These are phyloP conservation scores for Lepus oiostolus DNA, from an alignment of 2,797 vertebrate genomes.

Conservation along the genomic window DNA sequence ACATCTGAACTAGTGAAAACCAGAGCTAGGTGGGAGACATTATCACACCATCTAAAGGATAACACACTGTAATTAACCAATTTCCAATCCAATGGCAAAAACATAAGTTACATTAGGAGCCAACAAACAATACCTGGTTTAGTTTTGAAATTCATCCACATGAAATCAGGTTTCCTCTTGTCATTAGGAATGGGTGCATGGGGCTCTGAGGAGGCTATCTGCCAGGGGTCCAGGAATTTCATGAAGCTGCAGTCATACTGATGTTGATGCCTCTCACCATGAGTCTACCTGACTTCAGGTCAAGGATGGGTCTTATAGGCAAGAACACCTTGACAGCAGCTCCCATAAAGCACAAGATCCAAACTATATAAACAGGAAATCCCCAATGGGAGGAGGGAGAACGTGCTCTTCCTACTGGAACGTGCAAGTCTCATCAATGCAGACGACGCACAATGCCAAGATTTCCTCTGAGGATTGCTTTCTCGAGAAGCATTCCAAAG, in stretches of 20 bases:
- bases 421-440: neutral
- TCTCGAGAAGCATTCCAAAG: neutral
- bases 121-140: rapidly evolving
- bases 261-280: neutral
- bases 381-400: rapidly evolving
- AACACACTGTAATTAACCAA: neutral
- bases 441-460: neutral
- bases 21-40: rapidly evolving
- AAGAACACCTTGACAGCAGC: neutral
- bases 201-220: neutral
- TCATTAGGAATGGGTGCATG: neutral
- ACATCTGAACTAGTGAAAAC: neutral
- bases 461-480: neutral
- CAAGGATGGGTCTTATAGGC: neutral
- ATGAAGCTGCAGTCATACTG: no score
- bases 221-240: neutral
- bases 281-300: neutral
- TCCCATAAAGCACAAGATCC: neutral
- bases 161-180: neutral
- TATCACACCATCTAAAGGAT: neutral
- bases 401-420: neutral
- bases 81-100: neutral
- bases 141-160: no score
- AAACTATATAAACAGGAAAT: neutral
- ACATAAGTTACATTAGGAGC: neutral